These are phyloP conservation scores for Atlantisia rogersi DNA, from an alignment of 2,113 vertebrate species.

Conservation along the genomic window DNA sequence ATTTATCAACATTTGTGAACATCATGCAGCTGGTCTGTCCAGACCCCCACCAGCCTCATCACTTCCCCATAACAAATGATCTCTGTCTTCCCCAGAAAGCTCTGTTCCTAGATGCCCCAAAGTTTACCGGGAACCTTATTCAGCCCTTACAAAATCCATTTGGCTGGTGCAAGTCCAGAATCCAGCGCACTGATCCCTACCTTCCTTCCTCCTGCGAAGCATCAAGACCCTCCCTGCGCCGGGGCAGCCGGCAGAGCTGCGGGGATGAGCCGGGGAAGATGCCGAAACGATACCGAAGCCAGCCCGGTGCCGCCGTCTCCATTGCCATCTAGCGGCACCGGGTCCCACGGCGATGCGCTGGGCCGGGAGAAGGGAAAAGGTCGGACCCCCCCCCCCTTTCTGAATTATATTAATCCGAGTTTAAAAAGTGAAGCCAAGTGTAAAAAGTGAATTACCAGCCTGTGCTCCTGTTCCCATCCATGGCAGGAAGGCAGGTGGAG, in stretches of 20 bases:
- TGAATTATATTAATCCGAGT: accelerated
- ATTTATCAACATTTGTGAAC: neutral
- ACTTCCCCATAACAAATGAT: accelerated
- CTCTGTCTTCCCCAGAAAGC: accelerated
- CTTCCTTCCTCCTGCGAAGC: accelerated
- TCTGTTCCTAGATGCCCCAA: neutral
- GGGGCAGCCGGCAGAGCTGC: accelerated
- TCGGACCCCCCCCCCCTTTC: neutral
- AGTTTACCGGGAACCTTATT: neutral
- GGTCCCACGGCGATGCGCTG: neutral
- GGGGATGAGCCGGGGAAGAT: neutral
- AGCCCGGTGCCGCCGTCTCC: neutral
- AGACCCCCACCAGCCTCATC: neutral
- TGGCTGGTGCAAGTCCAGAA: neutral
- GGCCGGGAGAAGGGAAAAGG: too few species aligned
- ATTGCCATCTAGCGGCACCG: constrained; percentile 51
- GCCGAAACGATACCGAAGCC: neutral
- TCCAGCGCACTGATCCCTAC: accelerated
- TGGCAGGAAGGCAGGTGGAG: neutral
- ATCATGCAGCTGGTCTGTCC: neutral
- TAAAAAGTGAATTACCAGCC: neutral
- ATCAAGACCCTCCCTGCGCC: accelerated
- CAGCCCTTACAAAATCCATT: accelerated
- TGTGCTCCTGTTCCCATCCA: accelerated
- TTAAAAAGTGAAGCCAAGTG: neutral